phyloP scores from a whole-genome alignment of 2,797 vertebrate genomes.

The Peromyscus attwateri region DNA sequence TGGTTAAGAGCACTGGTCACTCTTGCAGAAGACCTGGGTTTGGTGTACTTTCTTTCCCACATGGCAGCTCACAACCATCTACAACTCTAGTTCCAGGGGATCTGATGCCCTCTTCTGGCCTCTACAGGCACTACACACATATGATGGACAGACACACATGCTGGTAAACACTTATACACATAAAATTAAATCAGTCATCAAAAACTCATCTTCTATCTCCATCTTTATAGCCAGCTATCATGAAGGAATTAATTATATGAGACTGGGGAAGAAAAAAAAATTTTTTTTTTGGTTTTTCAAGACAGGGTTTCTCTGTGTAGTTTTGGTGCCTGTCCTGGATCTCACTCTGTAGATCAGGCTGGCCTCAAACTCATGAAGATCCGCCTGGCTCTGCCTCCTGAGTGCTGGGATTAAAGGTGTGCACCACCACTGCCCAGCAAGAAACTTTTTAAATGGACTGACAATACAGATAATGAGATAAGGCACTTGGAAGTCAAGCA shows the following conservation, averaged over 20 bases:
- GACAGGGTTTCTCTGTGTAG: too few relatives aligned
- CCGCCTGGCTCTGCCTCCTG: too few relatives aligned
- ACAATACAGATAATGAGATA: background rate
- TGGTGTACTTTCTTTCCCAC: background rate
- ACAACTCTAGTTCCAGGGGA: background rate
- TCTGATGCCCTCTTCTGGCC: background rate
- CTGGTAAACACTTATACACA: background rate
- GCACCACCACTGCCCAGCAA: too few relatives aligned
- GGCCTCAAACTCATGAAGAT: too few relatives aligned
- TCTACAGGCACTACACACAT: too few relatives aligned
- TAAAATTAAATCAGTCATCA: background rate
- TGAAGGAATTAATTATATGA: constrained; percentile 8
- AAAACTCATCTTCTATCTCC: background rate
- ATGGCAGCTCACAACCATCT: background rate
- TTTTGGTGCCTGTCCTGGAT: too few relatives aligned
- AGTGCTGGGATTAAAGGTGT: too few relatives aligned
- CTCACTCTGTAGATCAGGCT: too few relatives aligned
- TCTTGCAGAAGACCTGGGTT: background rate
- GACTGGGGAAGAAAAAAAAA: background rate
- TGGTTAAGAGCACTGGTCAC: background rate
- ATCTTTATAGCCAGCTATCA: background rate
- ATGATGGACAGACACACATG: background rate
- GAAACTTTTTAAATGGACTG: background rate
- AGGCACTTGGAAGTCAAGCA: background rate
- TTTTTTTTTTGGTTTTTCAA: too few relatives aligned